A percentile compares a stretch with the other conserved stretches of the same genome.
phyloP scores from a whole-genome alignment of 2,113 vertebrate genomes.

The Spea bombifrons region DNA sequence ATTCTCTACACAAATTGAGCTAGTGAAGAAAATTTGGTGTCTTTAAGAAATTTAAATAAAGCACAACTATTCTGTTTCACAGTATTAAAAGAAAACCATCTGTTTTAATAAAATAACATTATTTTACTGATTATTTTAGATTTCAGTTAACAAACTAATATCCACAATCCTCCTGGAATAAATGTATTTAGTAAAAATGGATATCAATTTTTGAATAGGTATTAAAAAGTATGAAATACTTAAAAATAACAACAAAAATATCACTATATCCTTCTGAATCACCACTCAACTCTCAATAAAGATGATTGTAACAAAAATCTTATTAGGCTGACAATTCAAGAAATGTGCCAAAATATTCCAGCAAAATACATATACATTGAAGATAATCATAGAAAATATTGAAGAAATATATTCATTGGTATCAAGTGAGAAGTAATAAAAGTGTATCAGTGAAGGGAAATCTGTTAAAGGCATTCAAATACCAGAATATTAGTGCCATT shows the following conservation, averaged over 20 bases:
- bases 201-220: neutral
- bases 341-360: conserved; percentile 29
- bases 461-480: conserved; percentile 26
- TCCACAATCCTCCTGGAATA: too few relatives aligned
- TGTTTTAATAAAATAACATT: too few relatives aligned
- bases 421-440: conserved; percentile 41
- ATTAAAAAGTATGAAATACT: neutral
- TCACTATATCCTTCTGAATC: neutral
- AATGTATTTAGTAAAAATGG: too few relatives aligned
- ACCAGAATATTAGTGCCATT: conserved; percentile 15
- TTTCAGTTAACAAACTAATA: too few relatives aligned
- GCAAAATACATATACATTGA: conserved; percentile 40
- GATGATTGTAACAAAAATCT: conserved; percentile 21
- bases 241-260: neutral
- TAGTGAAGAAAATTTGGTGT: too few relatives aligned
- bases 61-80: too few relatives aligned
- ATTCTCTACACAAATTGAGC: too few relatives aligned
- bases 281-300: conserved; percentile 24
- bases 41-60: too few relatives aligned
- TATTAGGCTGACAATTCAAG: conserved; percentile 41
- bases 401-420: conserved; percentile 39
- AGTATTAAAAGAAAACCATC: too few relatives aligned
- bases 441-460: conserved; percentile 31
- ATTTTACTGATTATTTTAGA: too few relatives aligned
- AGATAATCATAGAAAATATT: conserved; percentile 42